Evolutionary conservation across 23 tunicate species (phyloP).

Genomic region (Trididemnum nubilum): DNA sequence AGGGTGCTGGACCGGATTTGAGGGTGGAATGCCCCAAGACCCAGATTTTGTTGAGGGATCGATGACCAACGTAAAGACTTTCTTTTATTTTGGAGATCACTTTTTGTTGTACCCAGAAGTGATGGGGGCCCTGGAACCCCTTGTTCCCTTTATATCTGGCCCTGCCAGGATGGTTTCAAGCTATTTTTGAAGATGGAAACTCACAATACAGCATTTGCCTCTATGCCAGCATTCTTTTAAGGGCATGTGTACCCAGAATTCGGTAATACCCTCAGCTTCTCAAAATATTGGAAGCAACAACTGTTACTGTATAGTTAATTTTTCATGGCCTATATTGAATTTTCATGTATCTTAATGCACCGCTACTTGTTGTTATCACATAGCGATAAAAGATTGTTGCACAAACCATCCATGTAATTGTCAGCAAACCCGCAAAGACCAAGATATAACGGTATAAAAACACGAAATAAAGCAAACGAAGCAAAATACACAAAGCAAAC

Average conservation of each 20-base stretch:
- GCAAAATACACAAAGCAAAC: neutral
- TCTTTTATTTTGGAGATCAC: slow-evolving; percentile 3
- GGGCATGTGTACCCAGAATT: neutral
- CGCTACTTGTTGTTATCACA: neutral
- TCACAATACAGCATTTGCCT: neutral
- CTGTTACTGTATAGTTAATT: neutral
- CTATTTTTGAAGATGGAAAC: neutral
- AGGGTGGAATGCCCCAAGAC: neutral
- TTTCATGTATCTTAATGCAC: neutral
- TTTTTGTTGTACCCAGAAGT: neutral
- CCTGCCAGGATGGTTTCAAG: neutral
- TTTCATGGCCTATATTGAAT: neutral
- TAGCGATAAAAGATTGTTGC: neutral
- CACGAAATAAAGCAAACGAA: neutral
- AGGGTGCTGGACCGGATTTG: too few species aligned
- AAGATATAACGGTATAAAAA: neutral
- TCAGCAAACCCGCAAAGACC: too few species aligned
- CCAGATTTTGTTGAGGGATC: neutral
- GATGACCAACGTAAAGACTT: neutral
- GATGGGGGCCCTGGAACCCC: neutral
- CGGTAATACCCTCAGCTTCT: neutral
- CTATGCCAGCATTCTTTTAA: neutral
- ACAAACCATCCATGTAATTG: neutral
- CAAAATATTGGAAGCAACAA: neutral
- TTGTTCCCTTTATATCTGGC: neutral